Evolutionary conservation across 2,888 invertebrate genomes (phyloP).

Genomic region (Terebella lapidaria): DNA sequence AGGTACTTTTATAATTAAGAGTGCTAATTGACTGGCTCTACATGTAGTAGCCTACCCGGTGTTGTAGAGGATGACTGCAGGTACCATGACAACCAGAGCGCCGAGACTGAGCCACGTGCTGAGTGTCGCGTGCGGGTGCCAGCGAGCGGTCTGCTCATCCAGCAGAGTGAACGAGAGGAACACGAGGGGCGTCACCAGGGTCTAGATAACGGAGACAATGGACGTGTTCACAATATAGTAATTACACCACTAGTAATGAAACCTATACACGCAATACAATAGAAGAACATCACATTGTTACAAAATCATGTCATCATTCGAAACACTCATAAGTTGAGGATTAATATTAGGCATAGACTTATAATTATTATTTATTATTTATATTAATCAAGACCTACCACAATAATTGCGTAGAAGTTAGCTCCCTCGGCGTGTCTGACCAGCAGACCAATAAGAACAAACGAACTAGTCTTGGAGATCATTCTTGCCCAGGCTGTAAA

Average conservation of each 20-base stretch:
- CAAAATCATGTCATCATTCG: no score
- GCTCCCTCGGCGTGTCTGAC: slow-evolving; percentile 1
- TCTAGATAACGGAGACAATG: neutral
- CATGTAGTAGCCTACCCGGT: slow-evolving; percentile 3
- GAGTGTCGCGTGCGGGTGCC: neutral
- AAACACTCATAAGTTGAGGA: no score
- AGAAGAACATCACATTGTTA: no score
- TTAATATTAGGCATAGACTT: no score
- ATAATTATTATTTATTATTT: no score
- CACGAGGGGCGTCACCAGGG: neutral
- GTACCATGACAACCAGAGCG: slow-evolving; percentile 4
- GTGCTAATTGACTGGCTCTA: no score
- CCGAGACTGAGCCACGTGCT: slow-evolving; percentile 5
- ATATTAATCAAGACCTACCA: no score
- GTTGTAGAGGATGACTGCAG: slow-evolving; percentile 1
- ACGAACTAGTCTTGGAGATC: neutral
- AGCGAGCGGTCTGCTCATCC: neutral
- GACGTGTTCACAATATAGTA: no score
- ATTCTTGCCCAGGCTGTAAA: neutral
- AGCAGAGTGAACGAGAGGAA: neutral
- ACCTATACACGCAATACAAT: no score
- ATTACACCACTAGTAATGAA: no score
- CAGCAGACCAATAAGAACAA: neutral
- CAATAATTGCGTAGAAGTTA: neutral
- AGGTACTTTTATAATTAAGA: no score